These are phyloP conservation scores for Porphyrio hochstetteri DNA, from an alignment of 2,113 vertebrate species.

Conservation along the genomic window DNA sequence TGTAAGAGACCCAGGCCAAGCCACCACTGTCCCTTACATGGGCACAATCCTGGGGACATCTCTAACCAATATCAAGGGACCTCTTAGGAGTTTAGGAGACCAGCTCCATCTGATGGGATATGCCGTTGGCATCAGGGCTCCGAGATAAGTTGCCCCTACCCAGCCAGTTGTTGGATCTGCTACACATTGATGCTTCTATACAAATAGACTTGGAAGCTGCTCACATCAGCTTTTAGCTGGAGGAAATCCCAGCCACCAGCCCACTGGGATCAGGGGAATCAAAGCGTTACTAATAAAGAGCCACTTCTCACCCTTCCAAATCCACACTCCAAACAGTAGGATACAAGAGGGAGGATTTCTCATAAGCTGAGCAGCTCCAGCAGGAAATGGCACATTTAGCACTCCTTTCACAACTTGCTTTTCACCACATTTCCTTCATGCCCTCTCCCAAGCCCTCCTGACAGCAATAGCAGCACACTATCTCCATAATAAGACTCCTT, in stretches of 20 bases:
- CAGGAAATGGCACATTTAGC: conserved; percentile 45
- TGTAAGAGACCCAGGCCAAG: background rate
- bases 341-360: conserved; percentile 9
- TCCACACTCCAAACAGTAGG: conserved; percentile 30
- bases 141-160: background rate
- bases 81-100: background rate
- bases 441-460: background rate
- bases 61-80: background rate
- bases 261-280: conserved; percentile 4
- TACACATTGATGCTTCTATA: background rate
- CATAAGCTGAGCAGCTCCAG: background rate
- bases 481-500: background rate
- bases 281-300: background rate
- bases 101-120: background rate
- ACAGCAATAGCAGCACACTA: background rate
- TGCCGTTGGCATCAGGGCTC: background rate
- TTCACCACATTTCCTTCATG: background rate
- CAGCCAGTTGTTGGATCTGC: background rate
- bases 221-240: background rate
- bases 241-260: conserved; percentile 25
- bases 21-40: background rate
- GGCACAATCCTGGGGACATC: background rate
- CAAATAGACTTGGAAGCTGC: background rate
- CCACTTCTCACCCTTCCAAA: conserved; percentile 31
- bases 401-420: background rate